Base-by-base conservation (phyloP, 2,797 vertebrate species). In the Aratinga solstitialis region DNA sequence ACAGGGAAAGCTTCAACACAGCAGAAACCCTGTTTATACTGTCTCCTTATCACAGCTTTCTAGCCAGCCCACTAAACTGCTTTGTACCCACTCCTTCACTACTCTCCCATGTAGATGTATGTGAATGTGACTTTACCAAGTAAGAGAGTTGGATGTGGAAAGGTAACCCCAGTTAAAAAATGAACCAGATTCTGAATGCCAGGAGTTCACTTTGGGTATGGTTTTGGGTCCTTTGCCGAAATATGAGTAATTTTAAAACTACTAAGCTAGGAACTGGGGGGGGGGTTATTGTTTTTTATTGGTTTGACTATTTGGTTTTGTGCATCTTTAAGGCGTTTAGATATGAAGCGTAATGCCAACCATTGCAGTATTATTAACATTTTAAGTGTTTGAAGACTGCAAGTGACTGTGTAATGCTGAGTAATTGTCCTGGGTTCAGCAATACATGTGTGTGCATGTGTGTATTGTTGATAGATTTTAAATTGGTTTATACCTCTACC, bases 241-340 rank as follows among this genome's bases (percentile, higher is more conserved):
- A 90, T 40, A 79, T 80, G 78, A 94, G 53, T 83, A 6, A 59
- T 84, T 89, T 89, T 16, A 90, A 87, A 95, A 87, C 53, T 82
- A 82, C 86, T 86, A 53, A 92, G 68, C 77, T 82, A 90, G 58
- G 43, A 94, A 79, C 67, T 61, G 59, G 56, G 74, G 63, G 63
- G 63, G 40, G 11, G 81, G 94, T 94, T 73, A 79, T 75, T 87
- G 77, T 61, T 17, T 91, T 96, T 94, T 73, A 73, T 77, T 90
- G 83, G 65, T 84, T 82, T 94, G 72, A 36, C 84, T 93, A 53
- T 76, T 94, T 87, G 51, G 17, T 54, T 91, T 92, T 90, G 63
- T 74, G 78, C 81, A 89, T 95, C 90, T 94, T 95, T 90, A 93
- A 84, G n/a, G 61, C 78, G 87, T 96, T 90, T 90, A 67, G 47